These are phyloP conservation scores for Nomada ferruginata DNA, from an alignment of 2,888 invertebrate species.

Conservation along the genomic window DNA sequence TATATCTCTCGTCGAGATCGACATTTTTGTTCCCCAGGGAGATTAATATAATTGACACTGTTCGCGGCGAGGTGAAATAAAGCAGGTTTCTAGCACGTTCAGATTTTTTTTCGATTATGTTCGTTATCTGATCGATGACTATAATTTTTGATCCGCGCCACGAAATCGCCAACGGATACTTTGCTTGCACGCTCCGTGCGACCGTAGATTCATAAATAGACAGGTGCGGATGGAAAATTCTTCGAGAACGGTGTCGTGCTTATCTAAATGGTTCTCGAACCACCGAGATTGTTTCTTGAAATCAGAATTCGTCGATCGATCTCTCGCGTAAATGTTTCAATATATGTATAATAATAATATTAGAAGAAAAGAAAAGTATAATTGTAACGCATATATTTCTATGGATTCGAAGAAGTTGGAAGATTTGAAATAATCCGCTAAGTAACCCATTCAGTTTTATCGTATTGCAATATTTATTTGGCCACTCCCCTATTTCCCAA, in stretches of 20 bases:
- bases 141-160: not conserved
- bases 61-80: not conserved
- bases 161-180: not conserved
- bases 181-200: not conserved
- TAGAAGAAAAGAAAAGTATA: too few relatives aligned
- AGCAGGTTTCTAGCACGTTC: not conserved
- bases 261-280: not conserved
- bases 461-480: not conserved
- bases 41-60: not conserved
- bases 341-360: too few relatives aligned
- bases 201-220: not conserved
- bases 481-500: not conserved
- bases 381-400: not conserved
- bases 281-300: not conserved
- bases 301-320: not conserved
- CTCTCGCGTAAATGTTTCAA: not conserved
- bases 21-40: not conserved
- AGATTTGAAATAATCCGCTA: not conserved
- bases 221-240: constrained; percentile 6
- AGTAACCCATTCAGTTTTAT: not conserved
- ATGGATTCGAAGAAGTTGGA: not conserved
- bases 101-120: not conserved
- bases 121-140: constrained; percentile 25
- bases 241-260: not conserved
- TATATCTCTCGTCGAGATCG: not conserved